These are phyloP conservation scores for Leptinotarsa haldemani DNA, from an alignment of 2,888 invertebrate species.

Conservation along the genomic window DNA sequence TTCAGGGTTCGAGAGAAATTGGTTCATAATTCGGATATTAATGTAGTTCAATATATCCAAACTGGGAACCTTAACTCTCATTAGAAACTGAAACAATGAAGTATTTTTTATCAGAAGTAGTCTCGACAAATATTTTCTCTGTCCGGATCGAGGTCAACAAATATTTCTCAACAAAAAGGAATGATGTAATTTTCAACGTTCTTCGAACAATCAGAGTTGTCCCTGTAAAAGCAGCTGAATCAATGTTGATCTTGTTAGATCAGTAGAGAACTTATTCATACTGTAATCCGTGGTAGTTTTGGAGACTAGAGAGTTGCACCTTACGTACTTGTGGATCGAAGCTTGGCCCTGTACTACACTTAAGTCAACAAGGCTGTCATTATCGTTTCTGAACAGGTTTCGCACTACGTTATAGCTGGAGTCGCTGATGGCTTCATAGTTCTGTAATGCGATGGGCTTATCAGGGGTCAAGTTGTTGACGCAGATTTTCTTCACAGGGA, in stretches of 20 bases:
- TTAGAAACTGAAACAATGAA: no score
- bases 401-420: constrained; percentile 54
- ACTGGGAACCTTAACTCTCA: no score
- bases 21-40: no score
- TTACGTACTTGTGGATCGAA: constrained; percentile 60
- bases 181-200: no score
- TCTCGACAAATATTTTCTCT: no score
- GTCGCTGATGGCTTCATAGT: constrained; percentile 57
- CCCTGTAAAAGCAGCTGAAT: constrained; percentile 59
- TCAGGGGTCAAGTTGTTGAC: constrained; percentile 53
- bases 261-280: constrained; percentile 60
- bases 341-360: constrained; percentile 55
- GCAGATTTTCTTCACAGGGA: constrained; percentile 62
- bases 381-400: constrained; percentile 54
- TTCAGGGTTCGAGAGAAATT: no score
- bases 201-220: constrained; percentile 42
- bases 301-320: constrained; percentile 53
- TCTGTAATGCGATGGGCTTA: constrained; percentile 61
- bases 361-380: constrained; percentile 51
- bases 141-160: no score
- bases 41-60: no score
- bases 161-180: no score
- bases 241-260: constrained; percentile 61
- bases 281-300: constrained; percentile 56
- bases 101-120: no score